Conservation (phyloP, 2,797 vertebrate species). For the Malurus leucopterus region DNA sequence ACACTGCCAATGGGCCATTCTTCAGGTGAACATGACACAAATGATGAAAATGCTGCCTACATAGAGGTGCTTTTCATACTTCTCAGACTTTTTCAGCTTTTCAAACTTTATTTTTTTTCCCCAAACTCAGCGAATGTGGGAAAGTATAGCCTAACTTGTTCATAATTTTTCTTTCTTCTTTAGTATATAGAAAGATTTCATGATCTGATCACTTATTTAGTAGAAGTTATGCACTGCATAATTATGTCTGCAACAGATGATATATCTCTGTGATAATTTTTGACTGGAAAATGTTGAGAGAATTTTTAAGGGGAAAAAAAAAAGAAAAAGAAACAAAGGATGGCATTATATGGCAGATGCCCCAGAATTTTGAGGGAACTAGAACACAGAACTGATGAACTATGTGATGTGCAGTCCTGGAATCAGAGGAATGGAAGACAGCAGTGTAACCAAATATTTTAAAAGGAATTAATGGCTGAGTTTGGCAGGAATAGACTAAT, state of each 20-base stretch:
- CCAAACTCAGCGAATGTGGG: neutral
- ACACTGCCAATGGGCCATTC: neutral
- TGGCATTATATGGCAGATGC: neutral
- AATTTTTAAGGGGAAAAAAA: neutral
- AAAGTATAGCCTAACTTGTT: constrained; percentile 33
- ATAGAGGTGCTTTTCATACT: constrained; percentile 3
- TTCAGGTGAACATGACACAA: constrained; percentile 27
- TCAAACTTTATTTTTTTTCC: neutral
- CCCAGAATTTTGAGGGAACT: neutral
- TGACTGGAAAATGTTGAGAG: neutral
- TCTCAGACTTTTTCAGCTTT: neutral
- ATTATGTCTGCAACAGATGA: neutral
- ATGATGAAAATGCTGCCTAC: constrained; percentile 9
- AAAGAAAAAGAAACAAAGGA: neutral
- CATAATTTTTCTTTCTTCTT: neutral
- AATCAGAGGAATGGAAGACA: neutral
- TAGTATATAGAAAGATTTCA: constrained; percentile 18
- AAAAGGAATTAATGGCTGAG: neutral
- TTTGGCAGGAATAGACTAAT: neutral
- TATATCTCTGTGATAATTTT: neutral
- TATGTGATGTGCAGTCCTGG: neutral
- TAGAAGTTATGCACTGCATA: neutral
- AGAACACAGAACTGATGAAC: neutral
- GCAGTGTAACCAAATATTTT: neutral
- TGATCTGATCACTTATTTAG: neutral